Conservation (phyloP, 2,888 invertebrate genomes). For the Andrena trimmerana region DNA sequence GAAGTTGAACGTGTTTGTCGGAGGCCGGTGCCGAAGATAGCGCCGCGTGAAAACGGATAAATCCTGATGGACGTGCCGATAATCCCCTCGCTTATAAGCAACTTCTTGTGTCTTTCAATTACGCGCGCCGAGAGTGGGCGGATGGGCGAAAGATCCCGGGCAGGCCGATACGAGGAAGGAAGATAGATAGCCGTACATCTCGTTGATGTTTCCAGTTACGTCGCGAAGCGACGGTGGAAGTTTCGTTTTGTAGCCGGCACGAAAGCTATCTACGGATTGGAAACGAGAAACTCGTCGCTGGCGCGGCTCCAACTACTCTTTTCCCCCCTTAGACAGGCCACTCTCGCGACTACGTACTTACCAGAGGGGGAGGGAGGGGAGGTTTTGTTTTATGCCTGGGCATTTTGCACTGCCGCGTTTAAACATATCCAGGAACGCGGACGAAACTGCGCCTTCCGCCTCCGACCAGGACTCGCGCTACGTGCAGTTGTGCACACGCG, state of each 20-base stretch:
- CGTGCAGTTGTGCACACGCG: background rate
- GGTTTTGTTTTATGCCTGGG: constrained; percentile 64
- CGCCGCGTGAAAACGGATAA: constrained; percentile 22
- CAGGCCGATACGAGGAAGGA: constrained; percentile 35
- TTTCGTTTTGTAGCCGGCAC: constrained; percentile 64
- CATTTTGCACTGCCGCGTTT: constrained; percentile 56
- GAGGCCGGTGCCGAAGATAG: constrained; percentile 1
- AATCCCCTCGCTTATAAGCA: constrained; percentile 29
- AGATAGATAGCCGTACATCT: constrained; percentile 58
- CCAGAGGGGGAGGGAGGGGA: background rate
- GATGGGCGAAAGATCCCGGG: constrained; percentile 29
- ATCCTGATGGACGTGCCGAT: constrained; percentile 41
- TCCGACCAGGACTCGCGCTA: constrained; percentile 11
- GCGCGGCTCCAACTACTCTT: constrained; percentile 59
- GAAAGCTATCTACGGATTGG: constrained; percentile 71
- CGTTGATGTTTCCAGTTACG: constrained; percentile 66
- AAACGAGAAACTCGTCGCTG: constrained; percentile 65
- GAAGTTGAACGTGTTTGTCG: background rate
- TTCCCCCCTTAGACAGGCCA: constrained; percentile 51
- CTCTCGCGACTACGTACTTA: constrained; percentile 67
- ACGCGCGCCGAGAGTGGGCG: background rate
- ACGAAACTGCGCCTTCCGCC: constrained; percentile 39
- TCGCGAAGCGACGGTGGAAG: constrained; percentile 38
- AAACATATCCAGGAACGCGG: constrained; percentile 62
- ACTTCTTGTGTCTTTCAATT: constrained; percentile 48